These are phyloP conservation scores for Eupelmus urozonus DNA, from an alignment of 2,888 invertebrate species.

Conservation along the genomic window DNA sequence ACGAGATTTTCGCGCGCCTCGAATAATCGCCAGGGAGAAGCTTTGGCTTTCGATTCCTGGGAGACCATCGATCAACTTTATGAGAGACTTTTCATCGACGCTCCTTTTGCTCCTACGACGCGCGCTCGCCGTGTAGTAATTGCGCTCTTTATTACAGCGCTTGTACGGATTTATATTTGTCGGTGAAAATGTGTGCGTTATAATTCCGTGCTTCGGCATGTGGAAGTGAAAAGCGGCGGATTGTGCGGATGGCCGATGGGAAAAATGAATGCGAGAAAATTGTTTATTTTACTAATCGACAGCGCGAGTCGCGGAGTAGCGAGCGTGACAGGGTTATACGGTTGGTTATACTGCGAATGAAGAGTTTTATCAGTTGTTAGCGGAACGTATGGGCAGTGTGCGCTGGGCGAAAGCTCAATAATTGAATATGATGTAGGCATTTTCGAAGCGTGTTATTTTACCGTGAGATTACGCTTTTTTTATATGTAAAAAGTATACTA, in stretches of 20 bases:
- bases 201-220: background rate
- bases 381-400: too few relatives aligned
- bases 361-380: background rate
- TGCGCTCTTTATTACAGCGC: constrained; percentile 26
- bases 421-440: too few relatives aligned
- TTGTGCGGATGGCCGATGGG: background rate
- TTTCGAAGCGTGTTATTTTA: too few relatives aligned
- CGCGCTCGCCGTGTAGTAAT: constrained; percentile 20
- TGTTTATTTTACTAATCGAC: background rate
- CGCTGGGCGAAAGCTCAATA: too few relatives aligned
- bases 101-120: background rate
- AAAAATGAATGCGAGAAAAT: too few relatives aligned
- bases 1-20: constrained; percentile 17
- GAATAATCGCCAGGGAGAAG: constrained; percentile 1
- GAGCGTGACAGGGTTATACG: too few relatives aligned
- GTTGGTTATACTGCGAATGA: background rate
- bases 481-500: too few relatives aligned
- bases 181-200: background rate
- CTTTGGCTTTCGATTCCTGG: constrained; percentile 14
- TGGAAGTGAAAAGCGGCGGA: background rate
- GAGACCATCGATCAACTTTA: constrained; percentile 48
- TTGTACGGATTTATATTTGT: background rate
- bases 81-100: constrained; percentile 47
- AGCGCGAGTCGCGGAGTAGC: background rate
- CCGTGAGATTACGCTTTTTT: too few relatives aligned